These are phyloP conservation scores for Ispidina lecontei DNA, from an alignment of 2,797 vertebrate species.

Conservation along the genomic window DNA sequence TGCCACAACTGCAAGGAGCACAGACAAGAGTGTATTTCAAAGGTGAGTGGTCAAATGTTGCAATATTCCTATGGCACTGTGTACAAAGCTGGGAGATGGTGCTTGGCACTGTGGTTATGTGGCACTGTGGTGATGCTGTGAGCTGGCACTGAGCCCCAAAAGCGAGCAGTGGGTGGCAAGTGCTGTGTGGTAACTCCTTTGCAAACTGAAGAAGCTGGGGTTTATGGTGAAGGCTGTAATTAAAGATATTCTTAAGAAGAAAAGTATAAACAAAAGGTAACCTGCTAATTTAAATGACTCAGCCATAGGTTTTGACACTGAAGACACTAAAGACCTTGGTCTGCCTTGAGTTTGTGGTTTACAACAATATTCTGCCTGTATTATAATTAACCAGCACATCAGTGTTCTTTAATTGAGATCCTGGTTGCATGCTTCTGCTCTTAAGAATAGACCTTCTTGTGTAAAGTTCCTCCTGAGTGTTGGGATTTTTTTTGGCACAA, in stretches of 20 bases:
- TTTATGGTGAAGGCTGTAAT: neutral
- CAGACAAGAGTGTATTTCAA: neutral
- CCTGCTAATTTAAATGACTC: slow-evolving; percentile 13
- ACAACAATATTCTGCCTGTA: neutral
- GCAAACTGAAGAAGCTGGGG: neutral
- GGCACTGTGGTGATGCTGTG: neutral
- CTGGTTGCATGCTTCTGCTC: neutral
- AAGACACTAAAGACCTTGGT: neutral
- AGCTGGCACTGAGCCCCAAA: neutral
- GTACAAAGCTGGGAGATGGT: rapidly evolving
- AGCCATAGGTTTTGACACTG: neutral
- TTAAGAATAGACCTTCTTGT: neutral
- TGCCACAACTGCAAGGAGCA: rapidly evolving
- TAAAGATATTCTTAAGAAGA: neutral
- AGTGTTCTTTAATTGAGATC: neutral
- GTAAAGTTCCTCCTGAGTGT: neutral
- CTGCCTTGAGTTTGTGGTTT: neutral
- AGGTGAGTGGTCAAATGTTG: neutral
- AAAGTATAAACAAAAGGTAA: neutral
- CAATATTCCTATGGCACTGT: neutral
- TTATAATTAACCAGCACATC: neutral
- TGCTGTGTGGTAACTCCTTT: neutral
- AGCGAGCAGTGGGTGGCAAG: neutral
- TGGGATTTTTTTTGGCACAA: neutral
- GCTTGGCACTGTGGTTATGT: neutral